phyloP scores from a whole-genome alignment of 2,797 vertebrate species.

The Schizopygopsis pylzovi region DNA sequence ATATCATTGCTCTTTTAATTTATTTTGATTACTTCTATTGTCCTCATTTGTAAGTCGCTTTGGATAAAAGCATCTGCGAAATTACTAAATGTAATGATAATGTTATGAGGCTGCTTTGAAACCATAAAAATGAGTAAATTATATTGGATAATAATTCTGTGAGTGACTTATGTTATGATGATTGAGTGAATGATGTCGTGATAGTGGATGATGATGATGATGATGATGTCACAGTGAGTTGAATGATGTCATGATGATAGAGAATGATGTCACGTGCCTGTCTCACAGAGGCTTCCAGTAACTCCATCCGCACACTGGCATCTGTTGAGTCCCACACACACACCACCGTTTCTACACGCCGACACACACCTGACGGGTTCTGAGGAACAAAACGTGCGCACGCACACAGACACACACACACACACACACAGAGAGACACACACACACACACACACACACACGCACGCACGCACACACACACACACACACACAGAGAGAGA shows the following conservation, averaged over 20 bases:
- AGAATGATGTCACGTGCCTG: constrained; percentile 67
- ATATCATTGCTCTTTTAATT: too few relatives aligned
- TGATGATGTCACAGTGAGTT: too few relatives aligned
- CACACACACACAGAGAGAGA: too few relatives aligned
- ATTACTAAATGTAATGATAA: too few relatives aligned
- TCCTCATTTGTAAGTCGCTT: too few relatives aligned
- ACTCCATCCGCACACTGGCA: constrained; percentile 78
- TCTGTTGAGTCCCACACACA: constrained; percentile 79
- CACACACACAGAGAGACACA: too few relatives aligned
- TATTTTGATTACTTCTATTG: too few relatives aligned
- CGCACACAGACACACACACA: neutral
- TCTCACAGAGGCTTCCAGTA: constrained; percentile 77
- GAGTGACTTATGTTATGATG: neutral
- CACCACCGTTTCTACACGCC: constrained; percentile 76
- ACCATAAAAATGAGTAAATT: neutral
- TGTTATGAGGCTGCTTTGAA: neutral
- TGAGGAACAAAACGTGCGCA: constrained; percentile 52
- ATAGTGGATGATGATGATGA: too few relatives aligned
- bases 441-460: too few relatives aligned
- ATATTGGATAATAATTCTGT: neutral
- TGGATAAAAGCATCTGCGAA: too few relatives aligned
- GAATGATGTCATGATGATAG: neutral
- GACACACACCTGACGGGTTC: constrained; percentile 79
- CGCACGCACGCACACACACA: too few relatives aligned
- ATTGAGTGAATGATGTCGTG: neutral